Evolutionary conservation across 2,113 vertebrate genomes (phyloP).

Genomic region (Phasianus colchicus): DNA sequence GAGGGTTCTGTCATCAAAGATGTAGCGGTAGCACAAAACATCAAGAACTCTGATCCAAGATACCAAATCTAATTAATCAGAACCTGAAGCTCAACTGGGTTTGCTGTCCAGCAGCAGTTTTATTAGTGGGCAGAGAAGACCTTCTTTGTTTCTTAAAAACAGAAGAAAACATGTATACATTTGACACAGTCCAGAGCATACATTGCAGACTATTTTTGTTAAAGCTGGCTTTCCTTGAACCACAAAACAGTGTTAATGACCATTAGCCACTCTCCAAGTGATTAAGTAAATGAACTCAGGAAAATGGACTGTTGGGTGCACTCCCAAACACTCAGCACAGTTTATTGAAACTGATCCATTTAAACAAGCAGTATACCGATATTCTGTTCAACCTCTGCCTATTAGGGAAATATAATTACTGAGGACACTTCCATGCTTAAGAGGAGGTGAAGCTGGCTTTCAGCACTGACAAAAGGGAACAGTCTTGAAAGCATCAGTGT

Average conservation of each 20-base stretch:
- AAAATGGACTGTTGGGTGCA: slow-evolving; percentile 18
- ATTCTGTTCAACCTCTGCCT: slow-evolving; percentile 76
- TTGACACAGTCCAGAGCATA: neutral
- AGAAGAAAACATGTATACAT: neutral
- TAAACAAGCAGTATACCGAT: slow-evolving; percentile 80
- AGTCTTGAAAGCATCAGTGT: neutral
- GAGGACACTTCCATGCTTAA: slow-evolving; percentile 73
- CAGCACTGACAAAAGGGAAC: slow-evolving; percentile 11
- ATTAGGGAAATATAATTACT: slow-evolving; percentile 76
- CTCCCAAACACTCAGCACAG: slow-evolving; percentile 61
- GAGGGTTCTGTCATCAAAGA: neutral
- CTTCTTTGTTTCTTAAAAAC: neutral
- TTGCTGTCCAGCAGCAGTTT: neutral
- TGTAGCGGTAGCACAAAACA: neutral
- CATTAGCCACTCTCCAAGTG: slow-evolving; percentile 11
- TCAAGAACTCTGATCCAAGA: neutral
- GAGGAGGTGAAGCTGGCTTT: slow-evolving; percentile 45
- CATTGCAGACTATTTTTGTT: neutral
- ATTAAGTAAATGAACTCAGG: slow-evolving; percentile 41
- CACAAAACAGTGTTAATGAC: slow-evolving; percentile 11
- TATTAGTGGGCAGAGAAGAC: neutral
- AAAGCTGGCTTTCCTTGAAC: neutral
- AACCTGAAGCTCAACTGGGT: neutral
- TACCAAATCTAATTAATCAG: slow-evolving; percentile 23
- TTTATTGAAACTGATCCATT: slow-evolving; percentile 79